A percentile compares a stretch with the other conserved stretches of the same genome.
Evolutionary conservation across 2,797 vertebrate species (phyloP).

Genomic region (Myoxocephalus aenaeus): DNA sequence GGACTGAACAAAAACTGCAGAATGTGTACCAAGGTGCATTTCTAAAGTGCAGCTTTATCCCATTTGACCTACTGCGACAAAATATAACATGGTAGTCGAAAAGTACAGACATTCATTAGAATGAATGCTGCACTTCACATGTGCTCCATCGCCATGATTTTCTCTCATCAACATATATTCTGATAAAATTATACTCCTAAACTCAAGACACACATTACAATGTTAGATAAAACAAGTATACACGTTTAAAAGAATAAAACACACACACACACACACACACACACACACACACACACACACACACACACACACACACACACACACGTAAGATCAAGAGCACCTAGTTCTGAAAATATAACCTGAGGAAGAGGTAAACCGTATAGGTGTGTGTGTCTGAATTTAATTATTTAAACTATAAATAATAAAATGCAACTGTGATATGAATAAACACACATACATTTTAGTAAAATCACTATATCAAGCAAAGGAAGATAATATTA

Average conservation of each 20-base stretch:
- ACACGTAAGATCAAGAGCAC: neutral
- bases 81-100: neutral
- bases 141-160: neutral
- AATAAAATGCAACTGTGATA: conserved; percentile 15
- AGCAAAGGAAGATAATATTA: neutral
- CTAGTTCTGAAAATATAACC: neutral
- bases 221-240: no score
- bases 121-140: neutral
- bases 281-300: no score
- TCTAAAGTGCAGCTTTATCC: conserved; percentile 21
- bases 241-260: neutral
- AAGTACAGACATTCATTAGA: neutral
- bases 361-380: neutral
- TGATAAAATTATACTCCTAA: no score
- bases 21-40: conserved; percentile 11
- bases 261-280: neutral
- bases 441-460: conserved; percentile 16
- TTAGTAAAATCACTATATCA: conserved; percentile 19
- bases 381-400: neutral
- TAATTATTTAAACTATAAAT: conserved; percentile 1
- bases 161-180: no score
- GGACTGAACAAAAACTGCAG: conserved; percentile 16
- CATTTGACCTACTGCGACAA: conserved; percentile 19
- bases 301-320: no score
- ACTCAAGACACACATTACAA: no score